phyloP scores from a whole-genome alignment of 2,797 vertebrate species.

The Tauraco hartlaubi region DNA sequence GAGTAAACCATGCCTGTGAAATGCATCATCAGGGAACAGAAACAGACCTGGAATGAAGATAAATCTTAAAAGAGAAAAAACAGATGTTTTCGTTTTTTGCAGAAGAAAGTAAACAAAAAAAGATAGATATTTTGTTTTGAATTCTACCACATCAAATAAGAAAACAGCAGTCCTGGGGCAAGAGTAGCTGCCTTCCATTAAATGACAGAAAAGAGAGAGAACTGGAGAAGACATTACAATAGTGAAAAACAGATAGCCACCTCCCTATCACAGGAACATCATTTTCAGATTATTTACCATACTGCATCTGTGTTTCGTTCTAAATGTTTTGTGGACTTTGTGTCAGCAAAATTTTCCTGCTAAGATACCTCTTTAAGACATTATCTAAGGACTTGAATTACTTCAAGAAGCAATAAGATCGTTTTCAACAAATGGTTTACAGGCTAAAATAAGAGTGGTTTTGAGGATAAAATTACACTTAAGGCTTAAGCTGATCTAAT shows the following conservation, averaged over 20 bases:
- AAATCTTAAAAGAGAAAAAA: background rate
- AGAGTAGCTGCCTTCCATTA: background rate
- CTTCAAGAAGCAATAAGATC: background rate
- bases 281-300: background rate
- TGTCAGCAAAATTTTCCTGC: background rate
- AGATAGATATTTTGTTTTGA: background rate
- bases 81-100: background rate
- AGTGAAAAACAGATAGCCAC: background rate
- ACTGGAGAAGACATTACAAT: background rate
- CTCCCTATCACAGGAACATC: background rate
- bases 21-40: background rate
- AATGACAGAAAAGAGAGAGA: background rate
- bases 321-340: background rate
- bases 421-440: background rate
- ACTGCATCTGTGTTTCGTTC: background rate
- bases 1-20: background rate
- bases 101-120: background rate
- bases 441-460: background rate
- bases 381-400: background rate
- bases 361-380: background rate
- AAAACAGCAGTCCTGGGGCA: background rate
- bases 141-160: background rate
- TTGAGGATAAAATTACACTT: background rate
- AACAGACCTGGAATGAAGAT: background rate
- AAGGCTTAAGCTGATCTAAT: background rate